Evolutionary conservation across 2,113 vertebrate genomes (phyloP).

Genomic region (Laterallus jamaicensis): DNA sequence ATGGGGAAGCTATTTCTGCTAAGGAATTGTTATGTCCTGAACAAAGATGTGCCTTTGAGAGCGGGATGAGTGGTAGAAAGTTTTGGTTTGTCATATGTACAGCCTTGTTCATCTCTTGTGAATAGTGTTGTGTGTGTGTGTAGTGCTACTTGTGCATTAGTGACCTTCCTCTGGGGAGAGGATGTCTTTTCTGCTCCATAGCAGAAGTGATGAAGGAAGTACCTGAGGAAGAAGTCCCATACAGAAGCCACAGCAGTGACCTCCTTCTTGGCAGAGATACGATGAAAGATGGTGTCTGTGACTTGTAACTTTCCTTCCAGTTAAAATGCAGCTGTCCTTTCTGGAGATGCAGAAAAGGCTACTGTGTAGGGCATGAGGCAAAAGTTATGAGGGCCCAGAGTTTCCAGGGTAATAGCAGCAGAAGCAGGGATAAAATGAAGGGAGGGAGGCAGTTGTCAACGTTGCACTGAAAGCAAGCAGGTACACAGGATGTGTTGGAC

Average conservation of each 20-base stretch:
- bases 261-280: neutral
- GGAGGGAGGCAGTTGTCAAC: neutral
- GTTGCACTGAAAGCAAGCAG: neutral
- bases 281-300: neutral
- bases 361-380: neutral
- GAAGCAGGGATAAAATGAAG: neutral
- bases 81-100: neutral
- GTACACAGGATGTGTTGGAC: neutral
- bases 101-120: neutral
- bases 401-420: neutral
- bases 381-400: neutral
- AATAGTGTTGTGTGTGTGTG: neutral
- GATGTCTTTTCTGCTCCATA: neutral
- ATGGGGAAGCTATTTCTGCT: neutral
- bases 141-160: neutral
- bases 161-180: neutral
- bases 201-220: neutral
- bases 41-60: neutral
- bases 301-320: neutral
- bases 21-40: neutral
- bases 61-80: neutral
- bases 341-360: neutral
- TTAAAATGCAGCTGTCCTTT: neutral
- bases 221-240: neutral
- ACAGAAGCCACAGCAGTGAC: neutral